phyloP scores from a whole-genome alignment of 2,797 vertebrate species.

The Orientallactaga sibirica region DNA sequence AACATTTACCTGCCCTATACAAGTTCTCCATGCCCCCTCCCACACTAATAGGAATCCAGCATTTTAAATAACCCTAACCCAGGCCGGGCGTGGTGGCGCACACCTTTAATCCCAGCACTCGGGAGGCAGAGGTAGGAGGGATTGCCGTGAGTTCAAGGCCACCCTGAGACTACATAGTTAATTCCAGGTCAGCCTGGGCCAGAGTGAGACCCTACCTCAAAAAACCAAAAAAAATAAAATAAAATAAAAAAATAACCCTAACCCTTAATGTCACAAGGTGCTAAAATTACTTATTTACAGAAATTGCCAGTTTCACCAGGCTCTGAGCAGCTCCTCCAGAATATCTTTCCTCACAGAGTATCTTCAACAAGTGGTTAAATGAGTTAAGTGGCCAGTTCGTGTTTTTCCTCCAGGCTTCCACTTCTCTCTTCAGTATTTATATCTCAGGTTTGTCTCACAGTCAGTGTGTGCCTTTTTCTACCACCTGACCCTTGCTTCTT shows the following conservation, averaged over 20 bases:
- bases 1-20: not conserved
- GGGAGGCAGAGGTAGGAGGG: no score
- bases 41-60: not conserved
- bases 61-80: not conserved
- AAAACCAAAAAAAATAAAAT: no score
- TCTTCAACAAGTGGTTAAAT: constrained; percentile 29
- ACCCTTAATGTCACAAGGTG: not conserved
- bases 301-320: not conserved
- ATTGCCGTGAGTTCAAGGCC: no score
- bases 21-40: not conserved
- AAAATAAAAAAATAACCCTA: constrained; percentile 8
- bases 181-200: no score
- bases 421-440: not conserved
- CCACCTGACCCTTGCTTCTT: not conserved
- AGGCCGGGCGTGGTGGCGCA: no score
- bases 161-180: no score
- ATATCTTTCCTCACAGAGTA: not conserved
- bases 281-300: not conserved
- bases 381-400: not conserved
- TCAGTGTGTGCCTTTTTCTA: not conserved
- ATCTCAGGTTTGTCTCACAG: not conserved
- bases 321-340: not conserved
- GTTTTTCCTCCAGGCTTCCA: not conserved
- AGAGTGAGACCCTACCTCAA: no score
- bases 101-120: no score